These are phyloP conservation scores for Carabus problematicus DNA, from an alignment of 2,888 invertebrate genomes.

Conservation along the genomic window DNA sequence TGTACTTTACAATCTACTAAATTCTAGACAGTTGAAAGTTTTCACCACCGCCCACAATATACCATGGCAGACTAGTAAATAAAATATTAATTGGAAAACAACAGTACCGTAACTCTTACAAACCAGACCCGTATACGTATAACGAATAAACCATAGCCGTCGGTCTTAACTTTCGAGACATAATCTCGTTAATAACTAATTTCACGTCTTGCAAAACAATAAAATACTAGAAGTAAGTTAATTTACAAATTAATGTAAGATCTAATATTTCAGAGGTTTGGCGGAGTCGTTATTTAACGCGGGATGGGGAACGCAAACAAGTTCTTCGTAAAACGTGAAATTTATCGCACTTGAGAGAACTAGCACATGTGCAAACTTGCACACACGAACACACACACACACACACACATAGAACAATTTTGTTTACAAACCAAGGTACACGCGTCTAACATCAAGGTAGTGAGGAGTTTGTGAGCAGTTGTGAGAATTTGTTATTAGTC, in stretches of 20 bases:
- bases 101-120: too few species aligned
- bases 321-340: slow-evolving; percentile 13
- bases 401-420: slow-evolving; percentile 22
- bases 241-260: slow-evolving; percentile 22
- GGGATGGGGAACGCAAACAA: neutral
- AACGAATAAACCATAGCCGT: too few species aligned
- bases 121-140: too few species aligned
- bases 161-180: too few species aligned
- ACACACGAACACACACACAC: neutral
- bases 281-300: neutral
- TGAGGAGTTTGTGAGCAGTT: neutral
- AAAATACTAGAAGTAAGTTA: slow-evolving; percentile 18
- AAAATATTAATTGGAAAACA: too few species aligned
- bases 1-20: too few species aligned
- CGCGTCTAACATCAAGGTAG: neutral
- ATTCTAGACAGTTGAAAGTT: too few species aligned
- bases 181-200: slow-evolving; percentile 27
- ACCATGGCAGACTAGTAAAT: too few species aligned
- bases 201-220: slow-evolving; percentile 17
- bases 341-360: slow-evolving; percentile 13
- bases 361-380: too few species aligned
- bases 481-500: slow-evolving; percentile 10
- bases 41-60: too few species aligned
- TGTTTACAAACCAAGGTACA: slow-evolving; percentile 23
- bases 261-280: neutral